Base-by-base conservation (phyloP, 2,113 vertebrate genomes). In the Carassius auratus region DNA sequence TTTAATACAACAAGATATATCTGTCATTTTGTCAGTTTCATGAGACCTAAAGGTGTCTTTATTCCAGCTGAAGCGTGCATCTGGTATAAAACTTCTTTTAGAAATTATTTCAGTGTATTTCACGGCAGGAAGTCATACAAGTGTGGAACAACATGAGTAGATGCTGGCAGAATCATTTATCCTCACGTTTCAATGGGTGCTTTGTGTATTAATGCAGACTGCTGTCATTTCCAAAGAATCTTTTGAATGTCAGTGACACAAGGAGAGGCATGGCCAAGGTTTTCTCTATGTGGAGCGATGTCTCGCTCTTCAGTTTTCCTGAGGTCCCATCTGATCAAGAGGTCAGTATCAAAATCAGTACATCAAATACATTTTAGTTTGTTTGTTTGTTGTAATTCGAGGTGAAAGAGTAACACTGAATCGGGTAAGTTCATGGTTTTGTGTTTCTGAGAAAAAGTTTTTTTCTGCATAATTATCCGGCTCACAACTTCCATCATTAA, bases 241-340 rank as follows among this genome's bases (percentile, higher is more conserved):
- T 99, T 23, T 94, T 99, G 52, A 98, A 94, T 0, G 94, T 95
- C 89, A 93, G 96, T 0, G 97, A 97, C 91, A 98, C 97, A 0
- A 95, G 96, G 36, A 93, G 90, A 85, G 97, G 96, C 0, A 93
- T 99, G 0, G 95, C 95, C 0, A 94, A 93, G 0, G 98, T 98
- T 0, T 99, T 98, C 90, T 92, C 94, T n/a, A 97, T 98, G 98
- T 99, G 98, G 98, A 98, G 97, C 0, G 96, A 98, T 0, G 95
- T 99, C 75, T 97, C 98, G 0, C 97, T 97, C 0, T 99, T 99
- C 94, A 96, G 94, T 90, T 99, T 99, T 93, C 95, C 96, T 19
- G 97, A 99, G 68, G 97, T 99, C 76, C 95, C 96, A 0, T 92
- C 92, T 0, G 94, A 96, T 80, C 84, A 93, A 6, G 92, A 94